Evolutionary conservation across 2,888 invertebrate genomes (phyloP).

Genomic region (Oligia latruncula): DNA sequence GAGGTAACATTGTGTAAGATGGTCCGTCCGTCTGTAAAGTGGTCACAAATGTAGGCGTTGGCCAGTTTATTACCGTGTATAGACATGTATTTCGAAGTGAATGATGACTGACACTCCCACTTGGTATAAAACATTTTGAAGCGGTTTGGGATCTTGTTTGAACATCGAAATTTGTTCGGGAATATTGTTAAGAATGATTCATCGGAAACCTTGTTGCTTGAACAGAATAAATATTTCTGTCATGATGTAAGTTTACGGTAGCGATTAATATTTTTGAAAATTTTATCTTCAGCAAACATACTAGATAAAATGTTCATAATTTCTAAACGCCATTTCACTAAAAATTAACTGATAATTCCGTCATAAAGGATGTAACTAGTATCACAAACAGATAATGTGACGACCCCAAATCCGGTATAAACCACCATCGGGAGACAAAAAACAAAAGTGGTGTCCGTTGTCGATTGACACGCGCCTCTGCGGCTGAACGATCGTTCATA

Average conservation of each 20-base stretch:
- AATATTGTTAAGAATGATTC: conserved; percentile 50
- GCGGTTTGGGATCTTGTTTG: conserved; percentile 64
- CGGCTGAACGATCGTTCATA: conserved; percentile 66
- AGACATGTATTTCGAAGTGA: conserved; percentile 69
- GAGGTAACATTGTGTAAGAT: conserved; percentile 65
- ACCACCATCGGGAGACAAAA: conserved; percentile 62
- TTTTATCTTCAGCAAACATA: neutral
- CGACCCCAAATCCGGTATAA: conserved; percentile 64
- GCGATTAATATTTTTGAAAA: neutral
- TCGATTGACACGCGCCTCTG: conserved; percentile 75
- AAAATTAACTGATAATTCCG: conserved; percentile 31
- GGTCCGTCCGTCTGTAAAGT: conserved; percentile 64
- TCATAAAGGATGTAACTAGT: conserved; percentile 47
- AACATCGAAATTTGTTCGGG: conserved; percentile 55
- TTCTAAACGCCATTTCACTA: neutral
- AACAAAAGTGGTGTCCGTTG: conserved; percentile 66
- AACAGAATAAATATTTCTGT: conserved; percentile 16
- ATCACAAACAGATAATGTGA: conserved; percentile 57
- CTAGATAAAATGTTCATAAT: neutral
- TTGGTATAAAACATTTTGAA: conserved; percentile 69
- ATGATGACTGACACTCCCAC: conserved; percentile 78
- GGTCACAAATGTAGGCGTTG: conserved; percentile 71
- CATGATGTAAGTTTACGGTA: neutral
- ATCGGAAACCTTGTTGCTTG: conserved; percentile 23
- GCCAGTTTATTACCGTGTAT: conserved; percentile 71